A percentile compares a stretch with the other conserved stretches of the same genome.
phyloP scores from a whole-genome alignment of 2,888 invertebrate genomes.

The Pachydiplax longipennis region DNA sequence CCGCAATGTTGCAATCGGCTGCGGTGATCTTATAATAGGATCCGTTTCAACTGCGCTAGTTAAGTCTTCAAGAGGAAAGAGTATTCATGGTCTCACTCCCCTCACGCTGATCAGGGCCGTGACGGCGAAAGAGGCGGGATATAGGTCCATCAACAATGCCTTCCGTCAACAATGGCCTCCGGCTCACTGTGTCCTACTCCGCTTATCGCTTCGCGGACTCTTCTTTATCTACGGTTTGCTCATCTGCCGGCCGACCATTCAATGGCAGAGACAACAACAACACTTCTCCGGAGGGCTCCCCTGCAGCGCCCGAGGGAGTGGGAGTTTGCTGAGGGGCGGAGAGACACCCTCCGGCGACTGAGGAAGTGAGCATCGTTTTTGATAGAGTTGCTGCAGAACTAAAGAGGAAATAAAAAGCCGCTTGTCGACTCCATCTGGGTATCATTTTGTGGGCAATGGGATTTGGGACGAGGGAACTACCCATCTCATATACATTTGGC shows the following conservation, averaged over 20 bases:
- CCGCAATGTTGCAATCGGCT: not conserved
- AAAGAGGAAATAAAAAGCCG: slow-evolving; percentile 23
- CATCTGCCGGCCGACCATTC: slow-evolving; percentile 16
- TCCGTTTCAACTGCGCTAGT: not conserved
- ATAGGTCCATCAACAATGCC: slow-evolving; percentile 25
- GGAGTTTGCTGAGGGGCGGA: not conserved
- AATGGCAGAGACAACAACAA: not conserved
- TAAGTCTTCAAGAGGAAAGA: slow-evolving; percentile 11
- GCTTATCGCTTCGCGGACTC: slow-evolving; percentile 30
- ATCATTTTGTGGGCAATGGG: not conserved
- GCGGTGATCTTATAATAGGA: not conserved
- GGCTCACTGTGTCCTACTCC: slow-evolving; percentile 11
- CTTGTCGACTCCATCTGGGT: not conserved
- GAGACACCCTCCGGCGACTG: not conserved
- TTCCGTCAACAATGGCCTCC: slow-evolving; percentile 18
- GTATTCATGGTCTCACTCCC: not conserved
- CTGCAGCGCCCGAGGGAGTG: not conserved
- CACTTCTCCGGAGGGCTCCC: not conserved
- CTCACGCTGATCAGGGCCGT: not conserved
- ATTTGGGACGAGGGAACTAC: not conserved
- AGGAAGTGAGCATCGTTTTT: slow-evolving; percentile 31
- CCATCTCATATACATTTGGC: too few species aligned
- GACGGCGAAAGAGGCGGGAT: not conserved
- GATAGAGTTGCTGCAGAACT: slow-evolving; percentile 17
- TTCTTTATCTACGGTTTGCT: slow-evolving; percentile 37